phyloP scores from a whole-genome alignment of 2,888 invertebrate species.

The Ormyrus thymus region DNA sequence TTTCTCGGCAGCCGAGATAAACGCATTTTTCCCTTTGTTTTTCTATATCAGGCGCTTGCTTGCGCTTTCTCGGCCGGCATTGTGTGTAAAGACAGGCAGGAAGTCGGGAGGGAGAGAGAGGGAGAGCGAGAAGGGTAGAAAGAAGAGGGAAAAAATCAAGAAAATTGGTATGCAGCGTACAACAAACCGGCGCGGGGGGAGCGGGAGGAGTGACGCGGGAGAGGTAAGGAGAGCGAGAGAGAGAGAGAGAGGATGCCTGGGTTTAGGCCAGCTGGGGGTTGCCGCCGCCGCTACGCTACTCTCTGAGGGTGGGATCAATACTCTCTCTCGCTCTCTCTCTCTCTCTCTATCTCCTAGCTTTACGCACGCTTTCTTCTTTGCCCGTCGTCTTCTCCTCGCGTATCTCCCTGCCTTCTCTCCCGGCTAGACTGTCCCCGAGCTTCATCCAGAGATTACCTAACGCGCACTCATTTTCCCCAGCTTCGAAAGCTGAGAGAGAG shows the following conservation, averaged over 20 bases:
- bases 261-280: slow-evolving; percentile 73
- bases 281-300: slow-evolving; percentile 59
- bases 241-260: slow-evolving; percentile 72
- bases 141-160: slow-evolving; percentile 77
- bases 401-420: slow-evolving; percentile 16
- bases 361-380: slow-evolving; percentile 32
- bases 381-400: not conserved
- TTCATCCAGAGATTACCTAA: slow-evolving; percentile 49
- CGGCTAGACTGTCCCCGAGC: slow-evolving; percentile 64
- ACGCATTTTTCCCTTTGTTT: slow-evolving; percentile 12
- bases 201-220: slow-evolving; percentile 63
- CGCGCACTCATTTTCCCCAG: slow-evolving; percentile 40
- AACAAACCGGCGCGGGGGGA: slow-evolving; percentile 75
- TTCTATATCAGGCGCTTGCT: not conserved
- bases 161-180: slow-evolving; percentile 81
- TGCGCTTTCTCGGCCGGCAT: not conserved
- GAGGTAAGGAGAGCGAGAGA: slow-evolving; percentile 40
- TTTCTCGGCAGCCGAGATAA: too few species aligned
- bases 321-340: slow-evolving; percentile 66
- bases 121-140: slow-evolving; percentile 58
- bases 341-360: slow-evolving; percentile 52
- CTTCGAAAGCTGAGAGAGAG: slow-evolving; percentile 25
- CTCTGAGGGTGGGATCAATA: slow-evolving; percentile 73
- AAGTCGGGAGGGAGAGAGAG: slow-evolving; percentile 12
- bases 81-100: slow-evolving; percentile 28